These are phyloP conservation scores for Xanthorhoe spadicearia DNA, from an alignment of 2,888 invertebrate genomes.

Conservation along the genomic window DNA sequence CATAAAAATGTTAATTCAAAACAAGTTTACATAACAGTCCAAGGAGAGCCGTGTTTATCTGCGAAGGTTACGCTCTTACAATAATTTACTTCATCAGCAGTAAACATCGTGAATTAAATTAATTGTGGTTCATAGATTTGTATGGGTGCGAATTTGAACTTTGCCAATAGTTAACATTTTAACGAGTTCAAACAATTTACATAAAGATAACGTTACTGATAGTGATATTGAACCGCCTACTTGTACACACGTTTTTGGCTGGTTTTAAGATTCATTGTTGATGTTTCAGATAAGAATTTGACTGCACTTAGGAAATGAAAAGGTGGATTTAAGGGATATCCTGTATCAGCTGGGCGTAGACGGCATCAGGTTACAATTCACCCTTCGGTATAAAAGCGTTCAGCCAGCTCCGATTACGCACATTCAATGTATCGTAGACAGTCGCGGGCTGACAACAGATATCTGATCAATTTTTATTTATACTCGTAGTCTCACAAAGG, in stretches of 20 bases:
- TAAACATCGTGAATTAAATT: constrained; percentile 64
- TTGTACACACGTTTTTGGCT: not conserved
- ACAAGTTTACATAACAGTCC: constrained; percentile 38
- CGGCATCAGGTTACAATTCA: constrained; percentile 73
- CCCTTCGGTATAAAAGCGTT: constrained; percentile 78
- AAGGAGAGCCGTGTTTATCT: constrained; percentile 46
- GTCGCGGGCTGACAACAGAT: constrained; percentile 14
- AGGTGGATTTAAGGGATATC: constrained; percentile 58
- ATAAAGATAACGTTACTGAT: constrained; percentile 17
- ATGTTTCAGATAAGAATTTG: constrained; percentile 57
- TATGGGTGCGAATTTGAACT: constrained; percentile 46
- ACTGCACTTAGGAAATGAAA: constrained; percentile 81
- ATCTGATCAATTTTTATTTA: not conserved
- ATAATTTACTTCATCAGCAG: constrained; percentile 53
- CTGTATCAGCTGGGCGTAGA: constrained; percentile 65
- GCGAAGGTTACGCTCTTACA: constrained; percentile 47
- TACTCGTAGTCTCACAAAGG: not conserved
- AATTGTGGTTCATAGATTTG: constrained; percentile 48
- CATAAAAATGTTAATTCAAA: constrained; percentile 5
- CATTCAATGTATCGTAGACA: constrained; percentile 52
- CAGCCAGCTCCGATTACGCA: constrained; percentile 67
- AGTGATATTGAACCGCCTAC: constrained; percentile 5
- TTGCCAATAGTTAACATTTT: constrained; percentile 16
- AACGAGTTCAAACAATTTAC: constrained; percentile 3
- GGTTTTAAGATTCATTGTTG: constrained; percentile 32